Base-by-base conservation (phyloP, 2,888 invertebrate genomes). In the Callyntrura guangdongensis region DNA sequence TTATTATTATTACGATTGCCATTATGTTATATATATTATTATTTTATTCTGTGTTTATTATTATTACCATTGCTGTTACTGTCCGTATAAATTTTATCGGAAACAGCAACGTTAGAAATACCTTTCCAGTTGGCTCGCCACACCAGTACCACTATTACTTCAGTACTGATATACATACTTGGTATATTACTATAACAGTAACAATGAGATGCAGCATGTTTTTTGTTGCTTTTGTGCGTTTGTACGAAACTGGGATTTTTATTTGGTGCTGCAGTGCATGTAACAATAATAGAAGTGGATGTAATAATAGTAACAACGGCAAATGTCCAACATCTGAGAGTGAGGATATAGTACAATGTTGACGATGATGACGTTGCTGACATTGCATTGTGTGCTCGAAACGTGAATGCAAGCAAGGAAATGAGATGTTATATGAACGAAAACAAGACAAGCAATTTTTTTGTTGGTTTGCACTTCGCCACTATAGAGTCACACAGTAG, bases 31-130 rank as follows among this genome's bases (percentile, higher is more conserved):
- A 77, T 53, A 87, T 81, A 81, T 77, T 49, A 61, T 79, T 87
- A 82, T 82, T 82, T 88, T 88, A 82, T 88, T 82, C 61, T 82
- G 82, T 88, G 81, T 72, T 88, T 88, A 82, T 82, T 88, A 72
- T 82, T 88, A 87, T 64, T 53, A 69, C 81, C n/a, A 47, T 25
- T 74, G 49, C 79, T 27, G 17, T 27, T 86, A 64, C 72, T 56
- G 72, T 56, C 22, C 47, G 12, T 82, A 64, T 49, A 79, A 22
- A 82, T 64, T 64, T 61, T 74, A 47, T 72, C 49, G 64, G 22
- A 59, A 36, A 59, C 14, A 74, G 72, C 74, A 47, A 36, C 74
- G 36, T 59, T 49, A 45, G 36, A 84, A 84, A 72, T 69, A 47
- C 47, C 45, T 83, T 17, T 53, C 36, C 36, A 59, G 49, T 22